Evolutionary conservation across 2,113 vertebrate genomes (phyloP), one percentile per base, ranked within the genome.

Genomic region (Gymnogyps californianus): DNA sequence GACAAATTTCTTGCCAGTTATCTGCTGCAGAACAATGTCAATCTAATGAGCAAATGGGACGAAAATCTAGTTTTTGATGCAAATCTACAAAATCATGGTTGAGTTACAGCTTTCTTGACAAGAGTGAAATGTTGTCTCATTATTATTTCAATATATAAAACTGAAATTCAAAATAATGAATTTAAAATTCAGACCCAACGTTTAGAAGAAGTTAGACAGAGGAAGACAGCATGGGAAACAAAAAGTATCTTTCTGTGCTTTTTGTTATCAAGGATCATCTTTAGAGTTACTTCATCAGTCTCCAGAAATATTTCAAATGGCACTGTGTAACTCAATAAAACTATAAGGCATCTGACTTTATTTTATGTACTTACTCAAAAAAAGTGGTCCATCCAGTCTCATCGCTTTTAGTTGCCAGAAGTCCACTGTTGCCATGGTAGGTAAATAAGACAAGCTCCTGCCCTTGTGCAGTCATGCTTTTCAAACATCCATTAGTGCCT

Each of bases 371-470:
- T 99, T 98, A 99, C 99, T 99, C 99, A 89, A 99, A 99, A 96
- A 99, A 99, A 9, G 99, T 99, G 6, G 99, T 99, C 99, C 99
- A 99, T 81, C 99, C 99, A 32, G 99, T 99, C 95, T 99, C 99
- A 29, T 99, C 99, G 0, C 99, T 99, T 97, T 99, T 99, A 6
- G 99, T 99, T 58, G 99, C 99, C 89, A 99, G 94, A 54, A 99
- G 99, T 15, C 99, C 99, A 16, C 99, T 99, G 83, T 99, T 99
- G 62, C 99, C 99, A 9, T 99, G 99, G 98, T 99, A 99, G 11
- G 99, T 99, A 62, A 99, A 98, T 66, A 99, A 98, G 76, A 99
- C 99, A 31, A 99, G 97, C 83, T 99, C 99, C 83, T 98, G 98
- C 13, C 99, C 99, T 96, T 99, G 99, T 2, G 99, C 99, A 1